Percentiles rank a stretch among this genome's conserved stretches.
These are phyloP conservation scores for Plectropomus leopardus DNA, from an alignment of 2,113 vertebrate genomes.

Conservation along the genomic window DNA sequence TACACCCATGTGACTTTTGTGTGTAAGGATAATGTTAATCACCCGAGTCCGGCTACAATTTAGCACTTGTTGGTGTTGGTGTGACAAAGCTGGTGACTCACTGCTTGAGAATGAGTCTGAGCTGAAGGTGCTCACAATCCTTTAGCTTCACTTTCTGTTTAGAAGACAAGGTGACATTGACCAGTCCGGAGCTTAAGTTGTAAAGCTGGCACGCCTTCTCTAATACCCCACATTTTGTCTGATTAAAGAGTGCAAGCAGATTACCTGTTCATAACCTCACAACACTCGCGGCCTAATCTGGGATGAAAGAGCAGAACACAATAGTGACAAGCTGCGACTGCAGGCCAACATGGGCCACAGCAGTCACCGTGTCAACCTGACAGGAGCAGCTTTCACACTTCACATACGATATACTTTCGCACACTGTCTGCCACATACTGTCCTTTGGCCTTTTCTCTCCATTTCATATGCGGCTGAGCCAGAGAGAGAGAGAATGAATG, in stretches of 20 bases:
- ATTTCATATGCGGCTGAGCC: background rate
- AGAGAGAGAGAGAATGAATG: background rate
- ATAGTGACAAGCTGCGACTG: slow-evolving; percentile 37
- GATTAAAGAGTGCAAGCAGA: slow-evolving; percentile 75
- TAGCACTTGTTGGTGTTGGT: background rate
- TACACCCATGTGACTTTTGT: background rate
- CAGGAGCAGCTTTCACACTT: slow-evolving; percentile 2
- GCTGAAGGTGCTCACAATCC: too few relatives aligned
- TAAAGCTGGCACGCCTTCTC: slow-evolving; percentile 42
- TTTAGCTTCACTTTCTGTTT: slow-evolving; percentile 14
- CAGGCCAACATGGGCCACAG: slow-evolving; percentile 3
- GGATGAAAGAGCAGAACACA: slow-evolving; percentile 49
- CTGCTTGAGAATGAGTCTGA: too few relatives aligned
- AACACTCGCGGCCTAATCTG: slow-evolving; percentile 56
- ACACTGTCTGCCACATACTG: background rate
- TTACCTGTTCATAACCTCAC: slow-evolving; percentile 63
- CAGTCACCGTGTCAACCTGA: background rate
- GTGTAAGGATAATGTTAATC: background rate
- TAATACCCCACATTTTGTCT: slow-evolving; percentile 75
- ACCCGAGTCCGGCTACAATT: background rate
- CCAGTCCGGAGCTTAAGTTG: slow-evolving; percentile 7
- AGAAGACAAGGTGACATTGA: slow-evolving; percentile 67
- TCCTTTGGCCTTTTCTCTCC: background rate
- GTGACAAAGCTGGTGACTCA: background rate
- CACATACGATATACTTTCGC: background rate